Conservation (phyloP, 2,797 vertebrate species). For the Coregonus suidteri region DNA sequence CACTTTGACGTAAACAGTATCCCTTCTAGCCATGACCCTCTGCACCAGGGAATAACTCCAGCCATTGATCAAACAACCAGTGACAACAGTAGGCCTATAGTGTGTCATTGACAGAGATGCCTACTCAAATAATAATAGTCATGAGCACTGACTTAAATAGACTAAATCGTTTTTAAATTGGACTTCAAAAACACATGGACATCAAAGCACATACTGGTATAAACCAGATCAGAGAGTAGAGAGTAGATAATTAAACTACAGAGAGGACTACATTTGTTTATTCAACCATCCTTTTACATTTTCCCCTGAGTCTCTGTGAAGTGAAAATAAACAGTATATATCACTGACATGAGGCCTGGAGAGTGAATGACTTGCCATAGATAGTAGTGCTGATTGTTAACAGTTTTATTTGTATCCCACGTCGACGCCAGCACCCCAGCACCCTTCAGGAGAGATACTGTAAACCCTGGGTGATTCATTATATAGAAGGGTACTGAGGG, state of each 20-base stretch:
- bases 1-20: too few species aligned
- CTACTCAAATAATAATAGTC: conserved; percentile 12
- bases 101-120: not conserved
- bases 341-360: too few species aligned
- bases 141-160: conserved; percentile 7
- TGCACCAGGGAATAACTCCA: too few species aligned
- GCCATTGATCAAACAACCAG: too few species aligned
- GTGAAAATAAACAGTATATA: not conserved
- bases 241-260: conserved; percentile 37
- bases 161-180: conserved; percentile 2
- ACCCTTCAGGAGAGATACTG: conserved; percentile 60
- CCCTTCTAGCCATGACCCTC: too few species aligned
- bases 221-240: conserved; percentile 49
- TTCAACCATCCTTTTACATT: conserved; percentile 30
- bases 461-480: conserved; percentile 58
- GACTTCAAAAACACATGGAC: conserved; percentile 37
- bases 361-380: too few species aligned
- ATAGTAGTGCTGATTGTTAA: conserved; percentile 46
- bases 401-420: conserved; percentile 64
- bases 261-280: not conserved
- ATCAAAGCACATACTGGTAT: conserved; percentile 35
- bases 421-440: conserved; percentile 42
- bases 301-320: conserved; percentile 34
- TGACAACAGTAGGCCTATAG: too few species aligned
- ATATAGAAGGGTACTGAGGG: not conserved